Base-by-base conservation (phyloP, 2,888 invertebrate species). In the Epistrophella euchroma region DNA sequence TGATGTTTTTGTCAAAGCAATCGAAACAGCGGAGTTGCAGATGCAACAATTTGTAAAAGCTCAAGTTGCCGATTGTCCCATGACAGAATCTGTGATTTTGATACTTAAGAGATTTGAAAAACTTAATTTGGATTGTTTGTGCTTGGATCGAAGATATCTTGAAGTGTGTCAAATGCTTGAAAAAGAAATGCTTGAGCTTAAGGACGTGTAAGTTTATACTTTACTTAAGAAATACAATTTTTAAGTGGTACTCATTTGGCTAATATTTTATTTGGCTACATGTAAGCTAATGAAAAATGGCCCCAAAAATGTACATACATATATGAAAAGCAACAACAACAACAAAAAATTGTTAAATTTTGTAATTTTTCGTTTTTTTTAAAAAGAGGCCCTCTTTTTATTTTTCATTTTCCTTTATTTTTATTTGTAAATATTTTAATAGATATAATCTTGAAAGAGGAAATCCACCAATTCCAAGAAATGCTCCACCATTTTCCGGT, bases 401-500 rank as follows among this genome's bases (percentile, higher is more conserved):
- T n/a, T n/a, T n/a, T n/a, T n/a, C n/a, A n/a, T n/a, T n/a, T n/a
- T n/a, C n/a, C n/a, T n/a, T n/a, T n/a, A n/a, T n/a, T n/a, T n/a
- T n/a, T n/a, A n/a, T 28, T 28, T 28, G 4, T 28, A 2, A 28
- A 28, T 28, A 28, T 28, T 28, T 4, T 28, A 28, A 28, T 28
- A 28, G 95, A 75, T 97, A 97, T 89, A 96, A 97, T 87, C 95
- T 96, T 90, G 95, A 96, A 88, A 94, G 97, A 88, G 95, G 95
- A 76, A 94, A 95, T 88, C 97, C 97, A 0, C 94, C 95, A 2
- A 91, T 97, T 11, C 95, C 96, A 0, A 93, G 96, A 76, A 96
- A 96, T 90, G 94, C 96, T 93, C 96, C 97, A 3, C 97, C 97
- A 0, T 95, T 97, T 17, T 93, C 96, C 17, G 97, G 97, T 5